Evolutionary conservation across 2,888 invertebrate species (phyloP).

Genomic region (Orthosia gothica): DNA sequence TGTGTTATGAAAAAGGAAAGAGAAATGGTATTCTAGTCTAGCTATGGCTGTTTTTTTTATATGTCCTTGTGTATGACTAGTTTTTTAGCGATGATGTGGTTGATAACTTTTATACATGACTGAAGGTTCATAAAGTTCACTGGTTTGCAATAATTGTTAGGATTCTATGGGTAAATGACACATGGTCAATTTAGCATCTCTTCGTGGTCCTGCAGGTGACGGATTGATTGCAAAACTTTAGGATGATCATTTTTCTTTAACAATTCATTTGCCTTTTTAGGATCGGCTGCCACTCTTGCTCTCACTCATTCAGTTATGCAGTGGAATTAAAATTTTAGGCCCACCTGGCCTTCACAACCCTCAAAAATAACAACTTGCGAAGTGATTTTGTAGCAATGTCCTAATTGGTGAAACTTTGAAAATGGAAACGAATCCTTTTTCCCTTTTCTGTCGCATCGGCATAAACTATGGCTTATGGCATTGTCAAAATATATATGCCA

Average conservation of each 20-base stretch:
- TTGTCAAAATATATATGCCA: no score
- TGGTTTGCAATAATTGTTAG: background rate
- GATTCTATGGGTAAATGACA: background rate
- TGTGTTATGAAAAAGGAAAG: conserved; percentile 48
- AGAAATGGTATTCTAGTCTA: conserved; percentile 16
- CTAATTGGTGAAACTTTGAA: background rate
- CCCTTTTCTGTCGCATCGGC: background rate
- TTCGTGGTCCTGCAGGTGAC: background rate
- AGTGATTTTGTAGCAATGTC: no score
- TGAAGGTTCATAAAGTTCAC: background rate
- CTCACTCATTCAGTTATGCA: no score
- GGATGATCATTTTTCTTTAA: background rate
- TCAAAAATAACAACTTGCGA: no score
- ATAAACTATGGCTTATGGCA: no score
- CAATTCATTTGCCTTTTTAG: no score
- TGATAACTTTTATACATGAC: background rate
- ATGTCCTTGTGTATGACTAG: background rate
- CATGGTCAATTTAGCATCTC: background rate
- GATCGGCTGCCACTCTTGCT: no score
- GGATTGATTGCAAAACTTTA: background rate
- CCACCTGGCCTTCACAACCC: no score
- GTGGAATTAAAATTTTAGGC: no score
- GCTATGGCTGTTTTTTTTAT: background rate
- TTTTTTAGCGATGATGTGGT: background rate
- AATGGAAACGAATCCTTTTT: background rate